Evolutionary conservation across 2,888 invertebrate genomes (phyloP).

Genomic region (Anodontia alba): DNA sequence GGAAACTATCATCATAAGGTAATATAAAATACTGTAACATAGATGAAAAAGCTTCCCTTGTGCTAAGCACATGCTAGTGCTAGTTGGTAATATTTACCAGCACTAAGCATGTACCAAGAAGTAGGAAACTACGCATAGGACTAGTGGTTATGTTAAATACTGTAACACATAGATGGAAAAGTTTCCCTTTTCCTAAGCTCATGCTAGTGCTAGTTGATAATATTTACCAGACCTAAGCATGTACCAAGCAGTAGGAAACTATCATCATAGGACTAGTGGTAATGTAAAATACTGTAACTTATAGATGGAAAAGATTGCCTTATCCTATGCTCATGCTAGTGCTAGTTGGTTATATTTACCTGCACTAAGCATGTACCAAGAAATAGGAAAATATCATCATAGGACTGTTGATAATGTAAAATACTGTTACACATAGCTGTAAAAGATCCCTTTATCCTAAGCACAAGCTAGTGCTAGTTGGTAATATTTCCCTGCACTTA

Average conservation of each 20-base stretch:
- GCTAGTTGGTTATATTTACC: too few species aligned
- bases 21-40: background rate
- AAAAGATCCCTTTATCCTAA: background rate
- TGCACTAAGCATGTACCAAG: too few species aligned
- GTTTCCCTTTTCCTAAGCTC: background rate
- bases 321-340: background rate
- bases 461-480: background rate
- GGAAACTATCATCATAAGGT: background rate
- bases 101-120: background rate
- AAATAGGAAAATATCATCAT: background rate
- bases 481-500: too few species aligned
- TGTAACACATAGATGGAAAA: background rate
- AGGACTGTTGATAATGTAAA: background rate
- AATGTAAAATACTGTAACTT: background rate
- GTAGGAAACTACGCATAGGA: background rate
- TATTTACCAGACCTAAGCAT: background rate
- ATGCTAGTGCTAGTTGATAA: background rate
- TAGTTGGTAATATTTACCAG: background rate
- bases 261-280: background rate
- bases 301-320: background rate
- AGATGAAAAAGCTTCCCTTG: background rate
- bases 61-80: background rate
- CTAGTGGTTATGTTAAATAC: background rate
- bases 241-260: background rate
- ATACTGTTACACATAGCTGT: background rate